phyloP scores from a whole-genome alignment of 2,797 vertebrate species.

The Philypnodon macrostomus region DNA sequence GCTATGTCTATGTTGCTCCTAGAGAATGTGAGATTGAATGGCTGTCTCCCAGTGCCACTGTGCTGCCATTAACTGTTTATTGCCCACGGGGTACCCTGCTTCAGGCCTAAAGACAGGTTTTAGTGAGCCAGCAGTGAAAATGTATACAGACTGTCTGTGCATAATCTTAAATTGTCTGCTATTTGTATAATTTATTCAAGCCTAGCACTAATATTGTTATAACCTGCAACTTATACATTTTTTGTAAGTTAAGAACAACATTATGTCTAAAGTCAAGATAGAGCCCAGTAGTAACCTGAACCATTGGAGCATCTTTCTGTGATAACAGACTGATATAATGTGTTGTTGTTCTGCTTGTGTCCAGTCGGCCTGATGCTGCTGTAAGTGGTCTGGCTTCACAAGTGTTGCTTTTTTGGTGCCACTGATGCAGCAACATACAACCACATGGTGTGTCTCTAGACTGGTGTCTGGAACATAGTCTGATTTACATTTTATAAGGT shows the following conservation, averaged over 20 bases:
- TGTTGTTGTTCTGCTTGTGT: slow-evolving; percentile 1
- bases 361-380: neutral
- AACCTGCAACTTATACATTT: neutral
- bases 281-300: neutral
- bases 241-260: neutral
- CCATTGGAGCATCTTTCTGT: neutral
- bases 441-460: neutral
- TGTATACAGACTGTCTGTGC: no score
- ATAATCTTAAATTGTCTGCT: no score
- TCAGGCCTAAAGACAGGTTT: neutral
- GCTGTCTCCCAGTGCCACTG: neutral
- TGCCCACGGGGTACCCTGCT: neutral
- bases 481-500: neutral
- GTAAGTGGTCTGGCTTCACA: slow-evolving; percentile 4
- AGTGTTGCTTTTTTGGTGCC: neutral
- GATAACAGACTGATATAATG: neutral
- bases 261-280: neutral
- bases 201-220: neutral
- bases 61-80: neutral
- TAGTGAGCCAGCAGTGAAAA: no score
- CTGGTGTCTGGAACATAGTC: neutral
- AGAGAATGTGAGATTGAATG: neutral
- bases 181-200: no score
- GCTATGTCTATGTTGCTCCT: no score
- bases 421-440: neutral